These are phyloP conservation scores for Colistium nudipinnis DNA, from an alignment of 2,113 vertebrate species.

Conservation along the genomic window DNA sequence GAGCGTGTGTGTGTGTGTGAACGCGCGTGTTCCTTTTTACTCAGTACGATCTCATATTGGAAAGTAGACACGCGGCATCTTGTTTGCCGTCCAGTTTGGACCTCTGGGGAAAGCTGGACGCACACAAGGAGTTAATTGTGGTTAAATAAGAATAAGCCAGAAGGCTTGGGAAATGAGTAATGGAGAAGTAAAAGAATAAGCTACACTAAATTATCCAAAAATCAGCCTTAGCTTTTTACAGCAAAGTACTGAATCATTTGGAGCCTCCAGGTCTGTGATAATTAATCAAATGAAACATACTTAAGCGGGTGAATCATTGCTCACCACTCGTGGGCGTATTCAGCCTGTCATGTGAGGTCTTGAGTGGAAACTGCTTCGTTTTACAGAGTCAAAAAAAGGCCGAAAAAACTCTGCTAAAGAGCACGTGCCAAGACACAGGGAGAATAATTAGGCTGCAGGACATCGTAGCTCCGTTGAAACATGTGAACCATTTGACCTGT, in stretches of 20 bases:
- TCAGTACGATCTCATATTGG: too few species aligned
- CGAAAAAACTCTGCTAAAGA: not conserved
- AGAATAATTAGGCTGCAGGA: not conserved
- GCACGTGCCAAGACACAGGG: not conserved
- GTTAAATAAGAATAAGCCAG: constrained; percentile 35
- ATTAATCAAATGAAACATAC: constrained; percentile 52
- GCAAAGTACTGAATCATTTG: constrained; percentile 36
- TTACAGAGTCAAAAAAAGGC: not conserved
- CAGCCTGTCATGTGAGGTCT: constrained; percentile 20
- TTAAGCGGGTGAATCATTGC: constrained; percentile 34
- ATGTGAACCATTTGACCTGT: not conserved
- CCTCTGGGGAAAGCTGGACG: constrained; percentile 26
- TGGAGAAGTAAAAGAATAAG: constrained; percentile 1
- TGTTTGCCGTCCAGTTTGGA: too few species aligned
- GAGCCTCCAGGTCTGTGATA: constrained; percentile 33
- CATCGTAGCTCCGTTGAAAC: not conserved
- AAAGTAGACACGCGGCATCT: too few species aligned
- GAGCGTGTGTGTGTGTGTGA: too few species aligned
- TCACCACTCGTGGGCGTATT: constrained; percentile 17
- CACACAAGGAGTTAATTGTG: constrained; percentile 17
- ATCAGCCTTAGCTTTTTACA: constrained; percentile 25
- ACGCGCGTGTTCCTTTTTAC: too few species aligned
- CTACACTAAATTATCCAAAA: constrained; percentile 22
- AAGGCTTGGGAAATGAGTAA: constrained; percentile 19
- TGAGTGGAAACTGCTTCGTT: constrained; percentile 4